These are phyloP conservation scores for Pseudonaja textilis DNA, from an alignment of 2,113 vertebrate genomes.

Conservation along the genomic window DNA sequence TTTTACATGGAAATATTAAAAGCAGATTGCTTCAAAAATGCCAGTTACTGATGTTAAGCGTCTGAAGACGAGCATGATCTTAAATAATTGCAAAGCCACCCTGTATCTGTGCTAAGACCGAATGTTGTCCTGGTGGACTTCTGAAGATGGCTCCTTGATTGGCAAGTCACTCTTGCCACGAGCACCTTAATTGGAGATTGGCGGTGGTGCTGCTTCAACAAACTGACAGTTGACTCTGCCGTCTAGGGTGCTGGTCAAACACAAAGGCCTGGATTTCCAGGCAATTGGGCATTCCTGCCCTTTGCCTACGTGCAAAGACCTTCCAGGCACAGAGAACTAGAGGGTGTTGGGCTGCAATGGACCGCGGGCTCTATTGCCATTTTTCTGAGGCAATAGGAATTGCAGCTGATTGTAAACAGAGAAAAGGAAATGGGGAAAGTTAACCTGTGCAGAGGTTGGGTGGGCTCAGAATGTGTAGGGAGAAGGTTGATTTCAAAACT, in stretches of 20 bases:
- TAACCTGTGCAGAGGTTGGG: not conserved
- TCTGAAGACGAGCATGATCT: not conserved
- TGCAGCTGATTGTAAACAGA: not conserved
- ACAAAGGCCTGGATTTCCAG: not conserved
- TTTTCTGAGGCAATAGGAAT: not conserved
- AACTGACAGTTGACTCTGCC: not conserved
- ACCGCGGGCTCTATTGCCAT: not conserved
- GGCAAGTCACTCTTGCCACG: not conserved
- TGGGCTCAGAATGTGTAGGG: not conserved
- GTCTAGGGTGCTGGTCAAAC: not conserved
- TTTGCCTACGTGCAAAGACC: not conserved
- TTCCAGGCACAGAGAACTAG: not conserved
- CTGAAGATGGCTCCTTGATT: not conserved
- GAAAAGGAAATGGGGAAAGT: not conserved
- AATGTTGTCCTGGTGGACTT: too few relatives aligned
- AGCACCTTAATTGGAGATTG: not conserved
- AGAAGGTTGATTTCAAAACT: not conserved
- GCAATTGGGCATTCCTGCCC: not conserved
- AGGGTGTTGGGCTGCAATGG: not conserved
- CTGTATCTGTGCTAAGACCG: not conserved
- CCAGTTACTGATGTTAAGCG: not conserved
- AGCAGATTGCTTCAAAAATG: not conserved
- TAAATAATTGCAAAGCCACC: not conserved
- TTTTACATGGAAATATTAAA: conserved; percentile 9
- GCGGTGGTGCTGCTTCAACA: not conserved